phyloP scores from a whole-genome alignment of 2,888 invertebrate species.

The Aleiodes alternator region DNA sequence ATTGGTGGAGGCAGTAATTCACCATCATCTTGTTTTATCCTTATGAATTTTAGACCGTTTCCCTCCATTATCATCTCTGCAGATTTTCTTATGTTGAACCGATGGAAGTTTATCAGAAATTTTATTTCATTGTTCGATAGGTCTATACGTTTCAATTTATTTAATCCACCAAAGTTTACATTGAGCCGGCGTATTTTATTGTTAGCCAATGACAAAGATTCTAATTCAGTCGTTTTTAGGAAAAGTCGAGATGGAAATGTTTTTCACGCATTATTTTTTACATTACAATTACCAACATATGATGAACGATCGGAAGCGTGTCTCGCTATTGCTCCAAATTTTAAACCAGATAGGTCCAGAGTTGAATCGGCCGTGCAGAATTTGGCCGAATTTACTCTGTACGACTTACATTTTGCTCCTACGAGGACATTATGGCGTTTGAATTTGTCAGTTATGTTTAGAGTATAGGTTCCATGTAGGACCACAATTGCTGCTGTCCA shows the following conservation, averaged over 20 bases:
- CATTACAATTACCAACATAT: slow-evolving; percentile 53
- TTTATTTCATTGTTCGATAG: slow-evolving; percentile 37
- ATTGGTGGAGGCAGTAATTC: slow-evolving; percentile 47
- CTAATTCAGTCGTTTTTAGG: slow-evolving; percentile 57
- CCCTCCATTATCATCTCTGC: slow-evolving; percentile 54
- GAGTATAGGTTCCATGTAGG: slow-evolving; percentile 35
- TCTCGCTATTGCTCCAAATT: slow-evolving; percentile 48
- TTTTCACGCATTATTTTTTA: slow-evolving; percentile 58
- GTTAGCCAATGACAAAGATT: slow-evolving; percentile 56
- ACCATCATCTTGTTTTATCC: slow-evolving; percentile 46
- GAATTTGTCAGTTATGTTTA: slow-evolving; percentile 54
- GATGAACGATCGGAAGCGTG: slow-evolving; percentile 53
- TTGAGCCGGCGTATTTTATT: slow-evolving; percentile 29
- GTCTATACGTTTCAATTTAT: slow-evolving; percentile 55
- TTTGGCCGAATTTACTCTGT: too few relatives aligned
- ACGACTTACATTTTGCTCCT: background rate
- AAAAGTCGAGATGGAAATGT: slow-evolving; percentile 60
- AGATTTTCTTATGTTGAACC: slow-evolving; percentile 58
- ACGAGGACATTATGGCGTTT: background rate
- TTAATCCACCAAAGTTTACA: slow-evolving; percentile 57
- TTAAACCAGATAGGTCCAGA: slow-evolving; percentile 55
- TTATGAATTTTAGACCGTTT: slow-evolving; percentile 60
- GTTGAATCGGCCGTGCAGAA: too few relatives aligned
- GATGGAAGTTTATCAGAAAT: slow-evolving; percentile 57
- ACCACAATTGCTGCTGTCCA: slow-evolving; percentile 12